Base-by-base conservation (phyloP, 2,113 vertebrate genomes). In the Calonectris borealis region DNA sequence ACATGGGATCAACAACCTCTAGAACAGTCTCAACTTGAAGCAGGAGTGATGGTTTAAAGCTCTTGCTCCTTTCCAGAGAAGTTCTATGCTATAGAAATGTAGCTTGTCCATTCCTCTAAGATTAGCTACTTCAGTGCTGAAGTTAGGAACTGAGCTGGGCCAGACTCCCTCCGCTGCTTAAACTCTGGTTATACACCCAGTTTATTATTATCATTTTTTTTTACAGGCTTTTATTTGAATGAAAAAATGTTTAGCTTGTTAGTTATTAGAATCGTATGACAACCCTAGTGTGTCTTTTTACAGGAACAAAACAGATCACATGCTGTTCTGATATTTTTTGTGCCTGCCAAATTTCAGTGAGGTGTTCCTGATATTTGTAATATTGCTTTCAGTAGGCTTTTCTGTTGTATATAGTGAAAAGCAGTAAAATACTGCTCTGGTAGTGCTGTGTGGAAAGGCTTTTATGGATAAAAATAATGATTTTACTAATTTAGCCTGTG, bases 341-440 rank as follows among this genome's bases (percentile, higher is more conserved):
- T 87, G 40, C 7, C 52, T 82, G 69, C 40, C 57, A 84, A 46
- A 87, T 91, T 86, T 72, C 36, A 40, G 22, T 76, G 69, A 93
- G 77, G 82, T 69, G 77, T 46, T 95, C 58, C 65, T 65, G 34
- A 61, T 62, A 2, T 71, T 69, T 73, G 25, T 9, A 72, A 25
- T 79, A 77, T 36, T 85, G 58, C 20, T 91, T 92, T 94, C 86
- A 94, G 70, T 65, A 92, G 61, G 31, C 11, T 95, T 85, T 88
- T 86, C 44, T 87, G 25, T 49, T 58, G 17, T 38, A 49, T 44
- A 27, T 32, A 9, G 18, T 46, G 48, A 87, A 86, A 87, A 91
- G 61, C 75, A 90, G 77, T 79, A 91, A 73, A 86, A 84, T 22
- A 86, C 69, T 86, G 76, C 92, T 90, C 44, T 71, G 71, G 52